Evolutionary conservation across 2,113 vertebrate genomes (phyloP).

Genomic region (Polypterus senegalus): DNA sequence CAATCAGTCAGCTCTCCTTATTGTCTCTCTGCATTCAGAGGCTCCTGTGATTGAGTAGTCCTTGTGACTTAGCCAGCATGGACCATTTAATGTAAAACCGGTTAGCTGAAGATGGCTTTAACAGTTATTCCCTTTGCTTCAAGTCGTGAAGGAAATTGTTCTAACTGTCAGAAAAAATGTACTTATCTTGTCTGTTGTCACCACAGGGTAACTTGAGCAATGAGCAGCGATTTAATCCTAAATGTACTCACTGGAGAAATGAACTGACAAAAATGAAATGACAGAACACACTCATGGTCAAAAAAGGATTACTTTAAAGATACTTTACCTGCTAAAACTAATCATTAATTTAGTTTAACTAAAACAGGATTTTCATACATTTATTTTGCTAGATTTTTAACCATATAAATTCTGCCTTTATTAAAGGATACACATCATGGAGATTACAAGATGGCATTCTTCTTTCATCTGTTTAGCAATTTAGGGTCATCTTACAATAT

Average conservation of each 20-base stretch:
- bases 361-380: too few relatives aligned
- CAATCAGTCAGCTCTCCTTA: not conserved
- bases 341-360: too few relatives aligned
- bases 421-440: too few relatives aligned
- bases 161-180: constrained; percentile 48
- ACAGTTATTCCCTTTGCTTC: constrained; percentile 30
- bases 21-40: not conserved
- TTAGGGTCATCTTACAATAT: too few relatives aligned
- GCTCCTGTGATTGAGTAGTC: not conserved
- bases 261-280: constrained; percentile 4
- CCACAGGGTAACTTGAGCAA: constrained; percentile 28
- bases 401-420: too few relatives aligned
- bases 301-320: too few relatives aligned
- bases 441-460: too few relatives aligned
- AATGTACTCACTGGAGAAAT: constrained; percentile 3
- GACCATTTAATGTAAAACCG: constrained; percentile 10
- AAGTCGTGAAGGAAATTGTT: constrained; percentile 47
- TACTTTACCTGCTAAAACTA: too few relatives aligned
- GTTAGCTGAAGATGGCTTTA: constrained; percentile 10
- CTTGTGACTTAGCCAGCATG: not conserved
- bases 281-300: constrained; percentile 15
- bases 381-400: too few relatives aligned
- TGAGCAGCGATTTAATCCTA: constrained; percentile 19
- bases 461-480: too few relatives aligned
- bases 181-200: constrained; percentile 51